Evolutionary conservation across 2,888 invertebrate genomes (phyloP).

Genomic region (Lasioglossum vierecki): DNA sequence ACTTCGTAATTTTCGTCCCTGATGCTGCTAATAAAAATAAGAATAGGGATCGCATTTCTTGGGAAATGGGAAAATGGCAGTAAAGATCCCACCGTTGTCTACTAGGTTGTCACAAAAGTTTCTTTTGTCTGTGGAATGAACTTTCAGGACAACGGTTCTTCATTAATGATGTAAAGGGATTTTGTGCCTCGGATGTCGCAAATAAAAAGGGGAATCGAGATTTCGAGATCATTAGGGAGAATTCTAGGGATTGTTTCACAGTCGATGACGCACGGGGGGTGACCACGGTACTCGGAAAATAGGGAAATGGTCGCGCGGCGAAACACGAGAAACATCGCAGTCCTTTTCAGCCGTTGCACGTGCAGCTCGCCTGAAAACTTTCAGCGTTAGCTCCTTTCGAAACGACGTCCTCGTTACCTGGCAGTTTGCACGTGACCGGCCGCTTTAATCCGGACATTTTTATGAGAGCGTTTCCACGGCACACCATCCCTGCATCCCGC

Average conservation of each 20-base stretch:
- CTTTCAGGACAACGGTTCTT: too few species aligned
- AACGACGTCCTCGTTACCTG: slow-evolving; percentile 59
- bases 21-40: not conserved
- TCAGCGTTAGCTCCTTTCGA: slow-evolving; percentile 40
- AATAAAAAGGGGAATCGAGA: not conserved
- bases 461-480: slow-evolving; percentile 65
- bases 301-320: slow-evolving; percentile 18
- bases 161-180: too few species aligned
- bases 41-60: not conserved
- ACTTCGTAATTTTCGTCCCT: not conserved
- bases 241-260: not conserved
- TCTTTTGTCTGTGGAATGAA: too few species aligned
- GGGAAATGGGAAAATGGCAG: slow-evolving; percentile 4
- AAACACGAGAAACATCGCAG: slow-evolving; percentile 12
- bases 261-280: not conserved
- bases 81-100: not conserved
- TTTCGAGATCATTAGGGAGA: not conserved
- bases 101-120: not conserved
- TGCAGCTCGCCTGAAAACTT: slow-evolving; percentile 32
- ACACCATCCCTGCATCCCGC: slow-evolving; percentile 49
- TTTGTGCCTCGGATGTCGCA: too few species aligned
- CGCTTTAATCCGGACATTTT: slow-evolving; percentile 64
- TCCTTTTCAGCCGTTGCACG: slow-evolving; percentile 11
- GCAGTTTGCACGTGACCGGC: slow-evolving; percentile 66
- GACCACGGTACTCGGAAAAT: not conserved